Evolutionary conservation across 1,140 invertebrate genomes (phyloP).

Genomic region (Brachionus rubens): DNA sequence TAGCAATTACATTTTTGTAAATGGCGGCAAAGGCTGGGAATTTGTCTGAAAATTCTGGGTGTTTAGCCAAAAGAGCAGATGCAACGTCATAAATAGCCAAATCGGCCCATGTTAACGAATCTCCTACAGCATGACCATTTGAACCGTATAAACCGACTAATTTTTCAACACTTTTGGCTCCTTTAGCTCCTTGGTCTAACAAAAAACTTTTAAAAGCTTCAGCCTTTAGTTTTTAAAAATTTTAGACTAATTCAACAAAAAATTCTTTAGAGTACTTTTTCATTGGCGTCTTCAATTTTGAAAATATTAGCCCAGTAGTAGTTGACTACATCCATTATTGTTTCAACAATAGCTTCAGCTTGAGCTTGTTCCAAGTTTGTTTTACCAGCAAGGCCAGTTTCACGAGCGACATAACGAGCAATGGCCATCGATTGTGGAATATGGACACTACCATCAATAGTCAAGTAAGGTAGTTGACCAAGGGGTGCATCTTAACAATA

Average conservation of each 20-base stretch:
- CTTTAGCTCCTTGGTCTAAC: slow-evolving; percentile 10
- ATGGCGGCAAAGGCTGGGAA: neutral
- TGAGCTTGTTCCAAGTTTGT: slow-evolving; percentile 1
- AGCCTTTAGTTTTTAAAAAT: too few relatives aligned
- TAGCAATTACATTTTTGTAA: neutral
- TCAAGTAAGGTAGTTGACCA: slow-evolving; percentile 31
- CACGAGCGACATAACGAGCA: slow-evolving; percentile 29
- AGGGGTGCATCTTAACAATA: neutral
- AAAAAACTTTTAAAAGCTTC: slow-evolving; percentile 18
- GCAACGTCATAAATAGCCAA: slow-evolving; percentile 21
- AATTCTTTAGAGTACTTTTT: too few relatives aligned
- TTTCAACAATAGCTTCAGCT: slow-evolving; percentile 35
- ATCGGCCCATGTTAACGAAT: slow-evolving; percentile 39
- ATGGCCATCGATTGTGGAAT: slow-evolving; percentile 36
- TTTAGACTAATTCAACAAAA: too few relatives aligned
- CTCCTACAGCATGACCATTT: slow-evolving; percentile 25
- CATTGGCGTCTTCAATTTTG: slow-evolving; percentile 1
- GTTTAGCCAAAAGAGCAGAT: neutral
- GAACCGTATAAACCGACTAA: slow-evolving; percentile 31
- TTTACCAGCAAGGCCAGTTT: slow-evolving; percentile 5
- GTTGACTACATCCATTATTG: slow-evolving; percentile 17
- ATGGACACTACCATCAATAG: neutral
- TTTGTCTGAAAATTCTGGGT: slow-evolving; percentile 1
- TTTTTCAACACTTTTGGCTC: slow-evolving; percentile 33
- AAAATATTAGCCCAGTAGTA: neutral